Evolutionary conservation across 2,888 invertebrate genomes (phyloP), one percentile per base, ranked within the genome.

Genomic region (Leptogaster cylindrica): DNA sequence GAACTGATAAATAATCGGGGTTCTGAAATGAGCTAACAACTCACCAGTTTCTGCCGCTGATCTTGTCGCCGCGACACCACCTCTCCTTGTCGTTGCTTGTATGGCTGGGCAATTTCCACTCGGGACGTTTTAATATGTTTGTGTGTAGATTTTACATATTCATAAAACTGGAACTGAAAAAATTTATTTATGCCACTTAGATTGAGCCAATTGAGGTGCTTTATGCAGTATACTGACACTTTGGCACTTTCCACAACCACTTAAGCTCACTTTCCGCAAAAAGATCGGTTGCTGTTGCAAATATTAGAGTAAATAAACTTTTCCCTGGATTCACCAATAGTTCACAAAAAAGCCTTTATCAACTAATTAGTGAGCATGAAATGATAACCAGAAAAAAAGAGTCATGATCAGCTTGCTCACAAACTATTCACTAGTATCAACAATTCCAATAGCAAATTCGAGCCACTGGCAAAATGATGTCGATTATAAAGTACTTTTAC

Each of bases 291-390:
- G n/a, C n/a, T n/a, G n/a, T n/a, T n/a, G n/a, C n/a, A n/a, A n/a
- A n/a, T n/a, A n/a, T 8, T 31, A 31, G 16, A 31, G 52, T 52
- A 52, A 52, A 52, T 52, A 52, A 52, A 52, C 52, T 33, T 46
- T 46, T 10, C 20, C n/a, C 20, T n/a, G 25, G 20, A 20, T 23
- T n/a, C n/a, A n/a, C n/a, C n/a, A 46, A 46, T 23, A 23, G 46
- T 12, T 46, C 46, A 20, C 20, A 46, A 10, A 20, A 46, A 31
- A 46, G 20, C 46, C 23, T 23, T 46, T 46, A 10, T 20, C 46
- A 12, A 25, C 20, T 23, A 23, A 46, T 46, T 46, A 4, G 23
- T 12, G 10, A 46, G 46, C 20, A 46, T 46, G 46, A 12, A n/a
- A n/a, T n/a, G n/a, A n/a, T n/a, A n/a, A n/a, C n/a, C n/a, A n/a